Evolutionary conservation across 1,140 invertebrate genomes (phyloP), one percentile per base, ranked within the genome.

Genomic region (Leucophenga varia): DNA sequence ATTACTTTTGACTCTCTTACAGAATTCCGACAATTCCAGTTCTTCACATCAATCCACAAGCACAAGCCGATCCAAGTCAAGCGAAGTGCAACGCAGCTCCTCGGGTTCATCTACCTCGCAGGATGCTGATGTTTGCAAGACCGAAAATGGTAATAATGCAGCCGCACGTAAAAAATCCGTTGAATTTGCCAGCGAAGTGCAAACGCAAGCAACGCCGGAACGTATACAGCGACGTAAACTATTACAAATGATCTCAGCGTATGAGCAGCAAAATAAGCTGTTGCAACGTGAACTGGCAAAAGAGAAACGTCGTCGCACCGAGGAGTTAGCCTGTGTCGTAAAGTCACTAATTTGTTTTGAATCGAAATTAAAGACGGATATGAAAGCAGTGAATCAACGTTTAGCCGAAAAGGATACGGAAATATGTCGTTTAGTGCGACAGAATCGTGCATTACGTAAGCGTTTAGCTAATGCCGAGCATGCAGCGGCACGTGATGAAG

Each of bases 341-440:
- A 79, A 84, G 8, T 84, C 85, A 1, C 61, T 88, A 14, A 60
- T 87, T 2, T 77, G 82, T 12, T 80, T 87, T 14, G 85, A 88
- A 57, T 79, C 84, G 0, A 77, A 84, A 21, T 60, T 87, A 2
- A 80, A 81, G 43, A 80, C 81, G 43, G 86, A 88, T 61, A 86
- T 87, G 67, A 85, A 84, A 59, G 78, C 78, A 14, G 86, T 87
- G 20, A 80, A 81, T 28, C 80, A 81, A 47, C 76, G 84, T 43
- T 70, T 88, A 2, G 76, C 77, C 30, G 83, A 86, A 47, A 84
- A 84, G 54, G 85, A 87, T 63, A 78, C 76, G 17, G 78, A 86
- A 20, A 86, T 88, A 14, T 78, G 79, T 38, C 60, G 71, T 3
- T 54, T 74, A 18, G 28, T 64, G 25, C 53, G 59, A 3, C 59